Percentiles rank a stretch among this genome's conserved stretches.
phyloP scores from a whole-genome alignment of 2,113 vertebrate genomes.

The Albula glossodonta region DNA sequence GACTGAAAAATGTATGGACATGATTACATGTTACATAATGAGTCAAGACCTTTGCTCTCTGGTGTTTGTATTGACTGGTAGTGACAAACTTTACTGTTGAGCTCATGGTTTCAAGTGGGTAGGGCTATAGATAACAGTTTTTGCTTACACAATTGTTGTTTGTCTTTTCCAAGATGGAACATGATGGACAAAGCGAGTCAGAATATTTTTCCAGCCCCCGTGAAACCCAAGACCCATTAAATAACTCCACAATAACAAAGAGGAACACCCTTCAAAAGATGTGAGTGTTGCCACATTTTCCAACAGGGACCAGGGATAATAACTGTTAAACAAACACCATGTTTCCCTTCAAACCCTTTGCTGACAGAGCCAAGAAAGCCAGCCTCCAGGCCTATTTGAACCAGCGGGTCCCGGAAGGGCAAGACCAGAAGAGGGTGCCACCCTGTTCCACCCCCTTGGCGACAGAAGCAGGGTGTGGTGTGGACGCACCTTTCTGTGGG shows the following conservation, averaged over 20 bases:
- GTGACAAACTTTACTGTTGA: background rate
- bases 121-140: slow-evolving; percentile 36
- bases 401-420: slow-evolving; percentile 45
- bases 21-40: background rate
- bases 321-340: slow-evolving; percentile 42
- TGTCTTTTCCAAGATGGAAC: slow-evolving; percentile 18
- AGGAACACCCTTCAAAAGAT: slow-evolving; percentile 35
- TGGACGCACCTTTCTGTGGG: slow-evolving; percentile 27
- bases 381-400: slow-evolving; percentile 45
- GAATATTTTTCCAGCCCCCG: slow-evolving; percentile 68
- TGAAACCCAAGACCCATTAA: slow-evolving; percentile 51
- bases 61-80: slow-evolving; percentile 6
- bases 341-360: slow-evolving; percentile 45
- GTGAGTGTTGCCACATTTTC: slow-evolving; percentile 26
- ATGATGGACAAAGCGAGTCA: slow-evolving; percentile 59
- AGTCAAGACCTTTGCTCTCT: background rate
- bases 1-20: slow-evolving; percentile 1
- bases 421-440: slow-evolving; percentile 42
- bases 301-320: slow-evolving; percentile 2
- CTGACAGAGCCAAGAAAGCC: slow-evolving; percentile 75
- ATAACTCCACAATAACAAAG: slow-evolving; percentile 33
- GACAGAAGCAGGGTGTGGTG: slow-evolving; percentile 42
- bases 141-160: slow-evolving; percentile 14
- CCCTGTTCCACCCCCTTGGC: slow-evolving; percentile 46
- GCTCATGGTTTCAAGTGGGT: slow-evolving; percentile 32